Evolutionary conservation across 64 coral and sea anemone species (phyloP).

Genomic region (Pachyseris speciosa): DNA sequence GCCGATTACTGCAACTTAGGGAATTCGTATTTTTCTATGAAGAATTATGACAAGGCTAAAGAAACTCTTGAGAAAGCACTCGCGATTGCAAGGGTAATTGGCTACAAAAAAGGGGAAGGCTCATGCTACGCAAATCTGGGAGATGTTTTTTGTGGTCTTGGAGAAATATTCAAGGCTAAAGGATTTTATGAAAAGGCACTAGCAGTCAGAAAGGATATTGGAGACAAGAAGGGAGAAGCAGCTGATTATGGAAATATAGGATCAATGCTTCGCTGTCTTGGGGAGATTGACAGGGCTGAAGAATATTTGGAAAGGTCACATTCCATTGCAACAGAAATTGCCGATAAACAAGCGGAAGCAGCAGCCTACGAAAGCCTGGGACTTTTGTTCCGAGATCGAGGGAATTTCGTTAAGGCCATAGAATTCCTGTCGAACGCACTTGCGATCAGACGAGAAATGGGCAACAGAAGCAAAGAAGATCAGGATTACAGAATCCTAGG

Average conservation of each 20-base stretch:
- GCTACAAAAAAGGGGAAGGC: not conserved
- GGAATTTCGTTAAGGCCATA: not conserved
- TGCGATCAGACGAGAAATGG: no score
- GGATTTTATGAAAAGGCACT: no score
- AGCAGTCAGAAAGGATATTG: not conserved
- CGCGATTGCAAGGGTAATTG: not conserved
- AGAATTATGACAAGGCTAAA: not conserved
- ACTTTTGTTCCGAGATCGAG: not conserved
- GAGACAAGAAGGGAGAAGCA: not conserved
- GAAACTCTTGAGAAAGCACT: not conserved
- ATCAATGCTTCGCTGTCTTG: not conserved
- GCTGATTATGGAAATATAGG: not conserved
- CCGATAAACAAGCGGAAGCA: no score
- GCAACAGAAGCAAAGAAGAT: no score
- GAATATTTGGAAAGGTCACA: not conserved
- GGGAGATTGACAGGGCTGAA: no score
- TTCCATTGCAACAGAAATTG: not conserved
- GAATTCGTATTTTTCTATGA: no score
- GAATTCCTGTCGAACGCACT: conserved; percentile 1
- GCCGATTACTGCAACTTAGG: no score
- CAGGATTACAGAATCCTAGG: no score
- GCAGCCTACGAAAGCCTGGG: no score
- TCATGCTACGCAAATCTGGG: not conserved
- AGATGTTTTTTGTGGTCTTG: not conserved
- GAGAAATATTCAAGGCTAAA: no score